Evolutionary conservation across 1,140 invertebrate genomes (phyloP), one percentile per base, ranked within the genome.

Genomic region (Notospermus geniculatus): DNA sequence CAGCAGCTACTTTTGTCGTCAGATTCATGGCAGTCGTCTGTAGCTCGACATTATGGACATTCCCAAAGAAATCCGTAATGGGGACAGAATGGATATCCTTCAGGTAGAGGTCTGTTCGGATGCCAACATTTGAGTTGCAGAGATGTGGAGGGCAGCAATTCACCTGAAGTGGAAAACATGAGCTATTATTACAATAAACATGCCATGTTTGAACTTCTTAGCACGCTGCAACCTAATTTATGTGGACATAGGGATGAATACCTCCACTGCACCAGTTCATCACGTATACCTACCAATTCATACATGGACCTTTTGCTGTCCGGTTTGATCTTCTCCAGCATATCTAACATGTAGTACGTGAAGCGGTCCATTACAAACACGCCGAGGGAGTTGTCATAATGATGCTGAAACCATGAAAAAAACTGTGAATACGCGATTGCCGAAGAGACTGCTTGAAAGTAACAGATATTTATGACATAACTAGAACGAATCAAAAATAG

Each of bases 361-460:
- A 97, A 99, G 67, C 97, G 87, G 82, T 99, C 97, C 69, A 99
- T 99, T 66, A 99, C 96, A 78, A 98, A 99, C 1, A 99, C 97
- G 43, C 97, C 97, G 72, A 99, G 97, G 0, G 93, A 90, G 53
- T 93, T 90, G 84, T 99, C 97, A 17, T 98, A 91, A 80, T 99
- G 96, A 84, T 99, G 96, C 91, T 94, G 74, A 45, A 85, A 86
- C 25, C 9, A 41, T 32, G 27, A 75, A 55, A 62, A 65, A n/a
- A n/a, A n/a, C n/a, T n/a, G n/a, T n/a, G n/a, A n/a, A n/a, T n/a
- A n/a, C n/a, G n/a, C n/a, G n/a, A n/a, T n/a, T n/a, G n/a, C n/a
- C n/a, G n/a, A n/a, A n/a, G n/a, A n/a, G n/a, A n/a, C n/a, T n/a
- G n/a, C n/a, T n/a, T n/a, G n/a, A n/a, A n/a, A n/a, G n/a, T n/a